Conservation (phyloP, 92 coral and sea anemone species). For the Anthopleura xanthogrammica region DNA sequence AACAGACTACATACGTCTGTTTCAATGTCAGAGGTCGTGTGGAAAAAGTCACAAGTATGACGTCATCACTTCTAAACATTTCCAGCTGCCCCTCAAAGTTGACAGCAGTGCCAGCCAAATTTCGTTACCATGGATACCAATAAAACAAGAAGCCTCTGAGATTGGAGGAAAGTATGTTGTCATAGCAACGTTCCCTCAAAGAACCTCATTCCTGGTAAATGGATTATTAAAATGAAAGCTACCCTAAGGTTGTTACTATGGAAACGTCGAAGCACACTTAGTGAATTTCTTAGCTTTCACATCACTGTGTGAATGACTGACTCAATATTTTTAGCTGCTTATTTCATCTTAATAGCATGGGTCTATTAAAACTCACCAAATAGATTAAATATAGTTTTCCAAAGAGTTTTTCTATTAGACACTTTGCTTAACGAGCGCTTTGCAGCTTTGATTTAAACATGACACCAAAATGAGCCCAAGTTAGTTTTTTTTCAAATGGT, state of each 20-base stretch:
- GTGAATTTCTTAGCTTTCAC: no score
- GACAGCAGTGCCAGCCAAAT: neutral
- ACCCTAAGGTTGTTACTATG: neutral
- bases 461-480: neutral
- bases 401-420: neutral
- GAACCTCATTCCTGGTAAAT: neutral
- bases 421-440: neutral
- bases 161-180: neutral
- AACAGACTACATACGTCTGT: neutral
- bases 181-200: neutral
- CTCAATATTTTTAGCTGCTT: no score
- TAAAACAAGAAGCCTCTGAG: neutral
- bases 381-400: neutral
- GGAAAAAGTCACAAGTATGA: neutral
- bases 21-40: neutral
- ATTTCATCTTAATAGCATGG: neutral
- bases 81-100: neutral
- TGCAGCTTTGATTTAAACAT: conserved; percentile 4
- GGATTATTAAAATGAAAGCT: neutral
- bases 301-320: no score
- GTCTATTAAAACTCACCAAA: neutral
- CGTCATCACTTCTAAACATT: neutral
- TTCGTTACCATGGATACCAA: neutral
- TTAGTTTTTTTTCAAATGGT: neutral
- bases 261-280: neutral